Base-by-base conservation (phyloP, 2,113 vertebrate species). In the Cyrtonyx montezumae region DNA sequence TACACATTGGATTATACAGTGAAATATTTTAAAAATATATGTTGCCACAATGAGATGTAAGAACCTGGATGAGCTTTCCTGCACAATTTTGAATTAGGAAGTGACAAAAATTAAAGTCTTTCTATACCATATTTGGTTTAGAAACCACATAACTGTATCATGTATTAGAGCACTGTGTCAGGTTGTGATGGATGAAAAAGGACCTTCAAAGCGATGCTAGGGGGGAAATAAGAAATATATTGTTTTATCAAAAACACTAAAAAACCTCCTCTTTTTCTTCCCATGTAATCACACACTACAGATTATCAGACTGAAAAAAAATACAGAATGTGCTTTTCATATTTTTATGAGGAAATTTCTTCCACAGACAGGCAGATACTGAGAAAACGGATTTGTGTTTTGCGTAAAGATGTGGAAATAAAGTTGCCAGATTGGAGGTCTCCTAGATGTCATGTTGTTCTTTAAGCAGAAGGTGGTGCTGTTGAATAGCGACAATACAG, bases 391-490 rank as follows among this genome's bases (percentile, higher is more conserved):
- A 43, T 56, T 79, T 75, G 7, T 14, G n/a, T n/a, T 61, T 88
- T 92, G 59, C 37, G 20, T 34, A 26, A 34, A 48, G 13, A 13
- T 30, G 2, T 43, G 17, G 59, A 19, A 53, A 14, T 11, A 11
- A 77, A 16, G 30, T 37, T n/a, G 9, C 25, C 7, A 26, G 23
- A 4, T 14, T 37, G 22, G 32, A 6, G 3, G 8, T 26, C 42
- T 55, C 26, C 17, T 12, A 5, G 32, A 2, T 25, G 79, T n/a
- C 16, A 53, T 45, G 43, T 20, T 49, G 68, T 26, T 36, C 48
- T 43, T 34, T 21, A 61, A 85, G 84, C 98, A 96, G 97, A 91
- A 97, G 97, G 82, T 97, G 98, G 97, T 73, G 97, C 96, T 98
- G 95, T 98, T 98, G 98, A 81, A 94, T 84, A 97, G 94, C 37